Base-by-base conservation (phyloP, 1,140 invertebrate genomes). In the Paracyclopina nana region DNA sequence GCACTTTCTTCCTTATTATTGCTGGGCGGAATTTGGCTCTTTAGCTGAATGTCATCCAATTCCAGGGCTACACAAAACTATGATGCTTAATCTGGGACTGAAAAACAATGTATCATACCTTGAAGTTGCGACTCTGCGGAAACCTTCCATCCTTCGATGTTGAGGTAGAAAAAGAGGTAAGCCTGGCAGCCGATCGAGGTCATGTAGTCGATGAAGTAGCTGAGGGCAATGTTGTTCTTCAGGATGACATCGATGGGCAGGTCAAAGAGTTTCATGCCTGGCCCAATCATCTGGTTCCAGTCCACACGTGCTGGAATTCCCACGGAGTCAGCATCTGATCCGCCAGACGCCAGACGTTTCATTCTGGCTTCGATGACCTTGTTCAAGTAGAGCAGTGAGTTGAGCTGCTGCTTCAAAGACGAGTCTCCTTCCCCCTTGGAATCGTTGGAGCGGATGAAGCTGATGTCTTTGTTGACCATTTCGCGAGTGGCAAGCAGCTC, bases 201-300 rank as follows among this genome's bases (percentile, higher is more conserved):
- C 68, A 84, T 78, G 58, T 76, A 85, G 63, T 86, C 80, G 60
- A 82, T 78, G 57, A 84, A 85, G 59, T 80, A 80, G 25, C 78
- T 76, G 0, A 86, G 61, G 4, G 79, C 80, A 34, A 80, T 71
- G 56, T 77, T 80, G 60, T 85, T 82, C 55, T 78, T 80, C 4
- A 86, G 62, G n/a, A 86, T 68, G 54, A 80, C 76, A 56, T 80
- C 77, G 50, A 86, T 62, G 11, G 76, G 75, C 49, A 85, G 63
- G 56, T 73, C 70, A 52, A 79, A 75, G 50, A 79, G 60, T 58
- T 77, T 76, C 18, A 44, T 4, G 14, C 70, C 68, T 12, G 69
- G 67, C 16, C 66, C 62, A 5, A 72, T 60, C 24, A 71, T 56
- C 34, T 67, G 60, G 48, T 67, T 43, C 50, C 50, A 72, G 38